Conservation (phyloP, 1,140 invertebrate species). For the Aphidius ervi region DNA sequence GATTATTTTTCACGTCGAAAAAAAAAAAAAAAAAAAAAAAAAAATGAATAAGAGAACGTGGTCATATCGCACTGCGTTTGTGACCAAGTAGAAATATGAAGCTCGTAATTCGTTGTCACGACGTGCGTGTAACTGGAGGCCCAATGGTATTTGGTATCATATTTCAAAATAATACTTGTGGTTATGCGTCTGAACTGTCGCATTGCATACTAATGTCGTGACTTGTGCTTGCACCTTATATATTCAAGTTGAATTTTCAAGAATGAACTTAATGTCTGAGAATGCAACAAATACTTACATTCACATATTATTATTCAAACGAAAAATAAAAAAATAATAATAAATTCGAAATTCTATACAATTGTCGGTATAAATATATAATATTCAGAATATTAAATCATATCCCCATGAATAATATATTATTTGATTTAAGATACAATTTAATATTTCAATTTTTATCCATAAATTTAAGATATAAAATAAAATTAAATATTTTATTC, state of each 20-base stretch:
- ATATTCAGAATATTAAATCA: background rate
- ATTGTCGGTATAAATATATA: background rate
- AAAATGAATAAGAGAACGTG: too few relatives aligned
- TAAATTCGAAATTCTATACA: too few relatives aligned
- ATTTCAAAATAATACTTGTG: constrained; percentile 40
- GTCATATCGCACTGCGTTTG: too few relatives aligned
- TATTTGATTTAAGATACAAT: background rate
- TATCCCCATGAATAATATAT: background rate
- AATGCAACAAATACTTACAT: too few relatives aligned
- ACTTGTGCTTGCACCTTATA: constrained; percentile 7
- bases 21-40: too few relatives aligned
- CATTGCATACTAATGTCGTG: constrained; percentile 33
- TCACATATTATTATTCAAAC: too few relatives aligned
- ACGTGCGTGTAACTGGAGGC: constrained; percentile 33
- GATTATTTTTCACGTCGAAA: too few relatives aligned
- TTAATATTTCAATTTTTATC: background rate
- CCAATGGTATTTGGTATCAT: constrained; percentile 39
- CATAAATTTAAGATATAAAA: background rate
- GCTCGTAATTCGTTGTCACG: constrained; percentile 31
- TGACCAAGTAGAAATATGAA: constrained; percentile 21
- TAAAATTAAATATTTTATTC: background rate
- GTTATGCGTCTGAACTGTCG: constrained; percentile 28
- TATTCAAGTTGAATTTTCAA: background rate
- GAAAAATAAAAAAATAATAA: too few relatives aligned
- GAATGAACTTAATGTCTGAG: too few relatives aligned